Evolutionary conservation across 2,797 vertebrate species (phyloP), one percentile per base, ranked within the genome.

Genomic region (Poeciliopsis presidionis): DNA sequence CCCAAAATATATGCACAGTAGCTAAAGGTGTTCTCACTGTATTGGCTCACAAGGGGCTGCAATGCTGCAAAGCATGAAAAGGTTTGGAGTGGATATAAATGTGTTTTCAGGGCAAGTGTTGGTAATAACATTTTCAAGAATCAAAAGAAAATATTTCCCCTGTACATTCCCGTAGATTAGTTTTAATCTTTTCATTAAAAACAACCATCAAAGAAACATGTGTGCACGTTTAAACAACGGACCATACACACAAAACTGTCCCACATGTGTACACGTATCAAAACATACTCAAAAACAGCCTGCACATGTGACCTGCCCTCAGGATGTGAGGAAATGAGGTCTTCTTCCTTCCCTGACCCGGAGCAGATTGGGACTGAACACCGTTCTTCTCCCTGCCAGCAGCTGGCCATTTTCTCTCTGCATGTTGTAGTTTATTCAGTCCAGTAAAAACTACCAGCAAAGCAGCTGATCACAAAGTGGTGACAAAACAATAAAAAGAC

Each of bases 261-360:
- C 72, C 2, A 11, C 22, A 39, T 73, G 47, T 53, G 18, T 22
- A 36, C 47, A 45, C 5, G 41, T 13, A 57, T 74, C 28, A 25
- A 53, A n/a, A 51, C 36, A 3, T 53, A 43, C n/a, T 13, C 0
- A 73, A n/a, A 55, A 74, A 77, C 77, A 90, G 80, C 75, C 12
- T 28, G 73, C 82, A 87, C 85, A 86, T 82, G 78, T 45, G 85
- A 85, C 90, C 91, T 90, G 81, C 92, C 94, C 91, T 94, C 89
- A 94, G 94, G 94, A 95, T 95, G 88, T 85, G 51, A 86, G 93
- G 93, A 94, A 95, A 95, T 93, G 89, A 93, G 85, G 78, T 78
- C 74, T 78, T 86, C 90, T 95, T 95, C 94, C 93, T 89, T 87
- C 90, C 82, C 90, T 88, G 90, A 92, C 87, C 90, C 80, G 76